Conservation (phyloP, 2,113 vertebrate genomes). For the Craseonycteris thonglongyai region DNA sequence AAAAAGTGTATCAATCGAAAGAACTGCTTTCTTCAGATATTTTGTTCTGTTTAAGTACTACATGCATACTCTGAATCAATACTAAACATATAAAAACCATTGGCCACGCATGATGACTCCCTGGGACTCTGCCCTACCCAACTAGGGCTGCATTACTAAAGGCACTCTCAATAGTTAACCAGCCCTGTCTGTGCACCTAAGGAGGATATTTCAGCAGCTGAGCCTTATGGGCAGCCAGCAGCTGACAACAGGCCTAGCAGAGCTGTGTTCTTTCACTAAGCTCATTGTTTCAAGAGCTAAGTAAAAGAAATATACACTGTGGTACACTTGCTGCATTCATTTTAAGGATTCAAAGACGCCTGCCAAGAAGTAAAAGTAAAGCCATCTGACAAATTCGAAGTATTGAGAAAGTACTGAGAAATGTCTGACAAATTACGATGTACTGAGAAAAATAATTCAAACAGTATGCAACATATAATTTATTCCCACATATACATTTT, state of each 20-base stretch:
- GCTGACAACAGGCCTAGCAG: no score
- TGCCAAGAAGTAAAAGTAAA: slow-evolving; percentile 11
- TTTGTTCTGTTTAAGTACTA: neutral
- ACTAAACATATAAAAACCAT: no score
- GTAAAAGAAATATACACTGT: neutral
- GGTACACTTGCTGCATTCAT: neutral
- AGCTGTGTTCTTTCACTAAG: no score
- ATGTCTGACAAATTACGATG: neutral
- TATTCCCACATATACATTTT: neutral
- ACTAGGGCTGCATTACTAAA: no score
- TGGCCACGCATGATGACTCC: no score
- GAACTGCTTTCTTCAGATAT: neutral
- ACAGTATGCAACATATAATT: neutral
- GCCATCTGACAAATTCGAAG: neutral
- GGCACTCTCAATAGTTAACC: no score
- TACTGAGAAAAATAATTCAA: slow-evolving; percentile 3
- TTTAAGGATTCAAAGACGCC: neutral
- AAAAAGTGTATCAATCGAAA: neutral
- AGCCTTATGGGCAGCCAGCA: no score
- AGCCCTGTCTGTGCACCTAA: no score
- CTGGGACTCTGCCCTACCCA: no score
- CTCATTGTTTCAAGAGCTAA: neutral
- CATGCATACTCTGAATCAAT: neutral
- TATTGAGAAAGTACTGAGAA: neutral
- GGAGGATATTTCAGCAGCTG: no score